Percentiles rank a stretch among this genome's conserved stretches.
These are phyloP conservation scores for Astur gentilis DNA, from an alignment of 2,113 vertebrate genomes.

Conservation along the genomic window DNA sequence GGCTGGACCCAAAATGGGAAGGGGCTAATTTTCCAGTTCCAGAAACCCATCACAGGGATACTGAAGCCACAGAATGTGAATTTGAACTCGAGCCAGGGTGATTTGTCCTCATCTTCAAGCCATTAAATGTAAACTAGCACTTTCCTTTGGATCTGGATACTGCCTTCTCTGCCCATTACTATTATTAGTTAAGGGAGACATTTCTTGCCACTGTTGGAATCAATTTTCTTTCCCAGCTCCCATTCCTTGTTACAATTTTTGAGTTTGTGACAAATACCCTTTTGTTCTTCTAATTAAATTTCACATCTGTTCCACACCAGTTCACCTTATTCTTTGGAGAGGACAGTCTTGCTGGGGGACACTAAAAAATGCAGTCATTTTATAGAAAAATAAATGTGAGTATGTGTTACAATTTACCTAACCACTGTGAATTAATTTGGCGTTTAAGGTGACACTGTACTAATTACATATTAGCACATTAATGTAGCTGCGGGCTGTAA, in stretches of 20 bases:
- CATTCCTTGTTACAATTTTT: background rate
- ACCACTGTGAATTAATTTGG: conserved; percentile 10
- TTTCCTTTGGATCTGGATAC: background rate
- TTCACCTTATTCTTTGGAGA: background rate
- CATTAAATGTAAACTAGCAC: background rate
- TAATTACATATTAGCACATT: conserved; percentile 38
- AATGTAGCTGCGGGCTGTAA: background rate
- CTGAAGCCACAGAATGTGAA: background rate
- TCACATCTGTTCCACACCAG: conserved; percentile 10
- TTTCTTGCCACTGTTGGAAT: background rate
- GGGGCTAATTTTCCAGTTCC: background rate
- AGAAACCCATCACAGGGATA: background rate
- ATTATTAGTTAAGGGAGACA: background rate
- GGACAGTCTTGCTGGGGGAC: background rate
- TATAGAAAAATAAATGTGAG: background rate
- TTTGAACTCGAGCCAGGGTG: background rate
- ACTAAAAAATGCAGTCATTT: background rate
- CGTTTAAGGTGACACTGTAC: conserved; percentile 38
- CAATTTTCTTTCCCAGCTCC: background rate
- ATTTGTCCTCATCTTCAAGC: background rate
- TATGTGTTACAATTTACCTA: background rate
- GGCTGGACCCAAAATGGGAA: background rate
- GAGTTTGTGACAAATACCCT: background rate
- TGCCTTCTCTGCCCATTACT: background rate
- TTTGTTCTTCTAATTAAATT: conserved; percentile 29